Conservation (phyloP, 2,113 vertebrate genomes). For the Oryzias woworae region DNA sequence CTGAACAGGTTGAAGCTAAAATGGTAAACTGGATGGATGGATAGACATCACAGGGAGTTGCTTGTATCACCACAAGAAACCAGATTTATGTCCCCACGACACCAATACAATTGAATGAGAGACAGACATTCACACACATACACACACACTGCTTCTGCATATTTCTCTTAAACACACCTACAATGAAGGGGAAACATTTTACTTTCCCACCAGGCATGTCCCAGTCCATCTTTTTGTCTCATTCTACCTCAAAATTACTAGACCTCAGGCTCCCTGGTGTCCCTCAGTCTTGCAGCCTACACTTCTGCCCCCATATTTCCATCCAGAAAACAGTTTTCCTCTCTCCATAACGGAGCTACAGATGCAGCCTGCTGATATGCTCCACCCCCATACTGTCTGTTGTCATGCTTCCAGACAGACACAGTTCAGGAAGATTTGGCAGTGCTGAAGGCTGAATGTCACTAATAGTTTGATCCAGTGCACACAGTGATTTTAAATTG, state of each 20-base stretch:
- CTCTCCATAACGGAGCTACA: slow-evolving; percentile 48
- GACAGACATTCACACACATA: slow-evolving; percentile 11
- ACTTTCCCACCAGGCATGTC: slow-evolving; percentile 25
- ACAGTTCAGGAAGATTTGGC: slow-evolving; percentile 10
- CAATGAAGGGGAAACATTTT: slow-evolving; percentile 10
- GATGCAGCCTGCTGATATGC: slow-evolving; percentile 31
- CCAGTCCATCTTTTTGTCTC: slow-evolving; percentile 49
- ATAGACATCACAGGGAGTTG: neutral
- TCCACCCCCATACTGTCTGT: slow-evolving; percentile 22
- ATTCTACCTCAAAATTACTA: slow-evolving; percentile 59
- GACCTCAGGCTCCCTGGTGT: slow-evolving; percentile 22
- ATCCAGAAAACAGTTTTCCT: slow-evolving; percentile 16
- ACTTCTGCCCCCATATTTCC: neutral
- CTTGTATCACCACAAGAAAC: neutral
- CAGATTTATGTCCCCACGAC: slow-evolving; percentile 3
- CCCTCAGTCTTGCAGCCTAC: neutral
- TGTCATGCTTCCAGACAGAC: slow-evolving; percentile 20
- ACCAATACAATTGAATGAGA: slow-evolving; percentile 14
- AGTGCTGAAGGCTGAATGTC: slow-evolving; percentile 41
- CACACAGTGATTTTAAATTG: slow-evolving; percentile 55
- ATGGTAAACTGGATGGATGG: too few species aligned
- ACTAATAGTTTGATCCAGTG: slow-evolving; percentile 50
- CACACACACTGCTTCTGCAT: neutral
- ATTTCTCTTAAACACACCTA: neutral
- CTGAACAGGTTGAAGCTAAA: too few species aligned